Conservation (phyloP, 2,797 vertebrate genomes). For the Pseudochaenichthys georgianus region DNA sequence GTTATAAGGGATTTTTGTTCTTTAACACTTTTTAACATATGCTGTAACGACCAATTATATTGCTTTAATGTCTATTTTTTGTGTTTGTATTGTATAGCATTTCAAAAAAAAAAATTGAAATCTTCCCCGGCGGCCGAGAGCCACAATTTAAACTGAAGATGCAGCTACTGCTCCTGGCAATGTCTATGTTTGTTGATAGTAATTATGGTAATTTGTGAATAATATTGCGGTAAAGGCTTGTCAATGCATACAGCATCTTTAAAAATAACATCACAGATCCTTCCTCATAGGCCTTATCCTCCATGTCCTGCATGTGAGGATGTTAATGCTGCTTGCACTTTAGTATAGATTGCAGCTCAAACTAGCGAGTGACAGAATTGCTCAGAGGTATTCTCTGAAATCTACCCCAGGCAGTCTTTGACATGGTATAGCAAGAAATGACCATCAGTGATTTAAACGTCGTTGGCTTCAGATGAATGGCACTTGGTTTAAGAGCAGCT, state of each 20-base stretch:
- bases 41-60: not conserved
- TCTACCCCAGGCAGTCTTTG: not conserved
- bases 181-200: conserved; percentile 44
- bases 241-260: conserved; percentile 21
- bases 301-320: conserved; percentile 2
- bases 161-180: conserved; percentile 26
- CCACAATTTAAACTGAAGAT: conserved; percentile 17
- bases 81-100: not conserved
- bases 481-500: conserved; percentile 21
- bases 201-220: conserved; percentile 52
- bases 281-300: conserved; percentile 18
- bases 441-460: conserved; percentile 21
- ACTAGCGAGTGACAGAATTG: conserved; percentile 25
- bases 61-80: not conserved
- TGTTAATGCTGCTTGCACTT: conserved; percentile 28
- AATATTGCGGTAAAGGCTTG: conserved; percentile 2
- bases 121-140: not conserved
- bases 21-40: not conserved
- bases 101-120: not conserved
- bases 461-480: conserved; percentile 29
- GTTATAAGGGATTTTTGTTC: no score
- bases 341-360: conserved; percentile 6
- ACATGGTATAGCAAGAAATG: conserved; percentile 18
- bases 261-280: conserved; percentile 12
- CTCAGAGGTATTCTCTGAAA: conserved; percentile 16